phyloP scores from a whole-genome alignment of 2,888 invertebrate species.

The Lochmaea crataegi region DNA sequence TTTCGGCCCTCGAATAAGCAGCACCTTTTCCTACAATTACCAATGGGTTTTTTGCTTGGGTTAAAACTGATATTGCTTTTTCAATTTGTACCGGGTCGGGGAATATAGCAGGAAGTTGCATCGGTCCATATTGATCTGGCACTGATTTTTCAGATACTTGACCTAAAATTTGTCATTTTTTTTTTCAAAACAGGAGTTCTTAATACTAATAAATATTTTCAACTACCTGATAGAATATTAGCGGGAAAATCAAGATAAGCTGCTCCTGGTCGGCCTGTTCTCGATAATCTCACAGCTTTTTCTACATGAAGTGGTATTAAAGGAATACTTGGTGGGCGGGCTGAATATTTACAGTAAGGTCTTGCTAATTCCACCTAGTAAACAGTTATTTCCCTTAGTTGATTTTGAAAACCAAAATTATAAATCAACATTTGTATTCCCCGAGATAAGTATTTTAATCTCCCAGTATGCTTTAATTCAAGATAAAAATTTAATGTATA shows the following conservation, averaged over 20 bases:
- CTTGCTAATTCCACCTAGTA: slow-evolving; percentile 81
- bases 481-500: too few relatives aligned
- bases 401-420: not conserved
- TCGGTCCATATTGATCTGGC: slow-evolving; percentile 67
- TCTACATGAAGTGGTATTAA: slow-evolving; percentile 92
- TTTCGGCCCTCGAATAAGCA: slow-evolving; percentile 80
- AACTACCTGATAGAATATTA: slow-evolving; percentile 72
- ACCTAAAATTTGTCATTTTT: slow-evolving; percentile 27
- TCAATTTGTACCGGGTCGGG: slow-evolving; percentile 76
- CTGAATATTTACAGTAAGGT: slow-evolving; percentile 92
- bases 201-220: not conserved
- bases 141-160: slow-evolving; percentile 52
- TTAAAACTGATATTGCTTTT: slow-evolving; percentile 75
- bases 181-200: not conserved
- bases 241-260: slow-evolving; percentile 93
- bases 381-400: slow-evolving; percentile 3
- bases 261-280: slow-evolving; percentile 90
- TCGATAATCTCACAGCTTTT: slow-evolving; percentile 86
- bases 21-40: slow-evolving; percentile 86
- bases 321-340: slow-evolving; percentile 83
- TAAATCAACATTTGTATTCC: too few relatives aligned
- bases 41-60: slow-evolving; percentile 82
- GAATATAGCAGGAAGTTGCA: slow-evolving; percentile 74
- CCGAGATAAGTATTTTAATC: too few relatives aligned
- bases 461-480: too few relatives aligned